Evolutionary conservation across 2,797 vertebrate genomes (phyloP).

Genomic region (Phaenicophaeus curvirostris): DNA sequence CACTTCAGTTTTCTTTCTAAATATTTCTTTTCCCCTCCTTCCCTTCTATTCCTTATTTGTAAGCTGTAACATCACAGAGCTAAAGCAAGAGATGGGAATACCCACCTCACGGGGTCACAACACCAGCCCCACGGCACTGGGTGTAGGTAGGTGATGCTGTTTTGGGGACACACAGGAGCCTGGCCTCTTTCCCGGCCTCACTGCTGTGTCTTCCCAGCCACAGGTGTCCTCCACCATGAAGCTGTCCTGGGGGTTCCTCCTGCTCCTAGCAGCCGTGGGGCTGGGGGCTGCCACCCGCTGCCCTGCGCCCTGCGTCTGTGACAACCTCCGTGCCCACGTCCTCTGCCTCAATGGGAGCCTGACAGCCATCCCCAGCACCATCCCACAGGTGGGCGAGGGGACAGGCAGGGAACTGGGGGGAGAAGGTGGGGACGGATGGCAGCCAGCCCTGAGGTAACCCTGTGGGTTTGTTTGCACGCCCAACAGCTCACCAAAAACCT

Average conservation of each 20-base stretch:
- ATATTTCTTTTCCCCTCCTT: neutral
- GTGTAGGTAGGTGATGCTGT: accelerated
- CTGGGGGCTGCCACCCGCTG: constrained; percentile 71
- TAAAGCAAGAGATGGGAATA: neutral
- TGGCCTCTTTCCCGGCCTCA: neutral
- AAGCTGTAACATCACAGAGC: neutral
- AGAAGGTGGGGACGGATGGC: neutral
- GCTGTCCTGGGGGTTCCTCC: constrained; percentile 50
- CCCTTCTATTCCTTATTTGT: neutral
- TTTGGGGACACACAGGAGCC: accelerated
- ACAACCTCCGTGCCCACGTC: constrained; percentile 78
- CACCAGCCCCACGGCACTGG: accelerated
- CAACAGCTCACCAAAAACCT: constrained; percentile 87
- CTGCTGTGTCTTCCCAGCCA: neutral
- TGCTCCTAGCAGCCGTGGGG: neutral
- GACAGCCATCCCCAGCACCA: constrained; percentile 74
- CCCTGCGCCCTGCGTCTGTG: constrained; percentile 83
- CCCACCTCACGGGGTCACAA: neutral
- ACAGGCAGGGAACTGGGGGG: accelerated
- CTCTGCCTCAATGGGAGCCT: constrained; percentile 84
- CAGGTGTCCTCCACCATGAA: constrained; percentile 18
- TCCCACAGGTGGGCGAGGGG: constrained; percentile 83
- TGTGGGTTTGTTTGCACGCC: neutral
- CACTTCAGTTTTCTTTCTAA: neutral
- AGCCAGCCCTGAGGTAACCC: neutral